Percentiles rank a stretch among this genome's conserved stretches.
Conservation (phyloP, 2,113 vertebrate genomes). For the Dipodomys ordii region DNA sequence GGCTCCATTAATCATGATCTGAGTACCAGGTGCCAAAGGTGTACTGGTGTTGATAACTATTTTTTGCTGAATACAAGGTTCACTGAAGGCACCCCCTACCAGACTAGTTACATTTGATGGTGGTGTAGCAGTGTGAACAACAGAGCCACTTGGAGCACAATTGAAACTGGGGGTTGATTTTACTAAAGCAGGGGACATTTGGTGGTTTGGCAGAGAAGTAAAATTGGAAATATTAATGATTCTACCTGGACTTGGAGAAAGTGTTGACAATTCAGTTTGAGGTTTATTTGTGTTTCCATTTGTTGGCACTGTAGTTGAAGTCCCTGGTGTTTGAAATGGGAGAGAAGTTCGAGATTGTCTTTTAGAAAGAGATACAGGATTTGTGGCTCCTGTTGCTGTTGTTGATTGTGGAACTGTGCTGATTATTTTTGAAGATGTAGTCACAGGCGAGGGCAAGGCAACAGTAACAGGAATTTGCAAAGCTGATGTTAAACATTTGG, state of each 20-base stretch:
- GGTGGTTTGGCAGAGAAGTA: slow-evolving; percentile 80
- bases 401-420: slow-evolving; percentile 79
- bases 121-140: slow-evolving; percentile 76
- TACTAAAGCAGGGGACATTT: slow-evolving; percentile 79
- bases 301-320: slow-evolving; percentile 82
- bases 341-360: slow-evolving; percentile 79
- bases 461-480: slow-evolving; percentile 85
- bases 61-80: slow-evolving; percentile 91
- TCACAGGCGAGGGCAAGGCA: slow-evolving; percentile 83
- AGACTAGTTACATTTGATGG: slow-evolving; percentile 77
- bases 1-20: slow-evolving; percentile 95
- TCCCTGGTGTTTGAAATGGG: slow-evolving; percentile 83
- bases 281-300: slow-evolving; percentile 81
- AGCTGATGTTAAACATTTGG: slow-evolving; percentile 84
- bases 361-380: slow-evolving; percentile 81
- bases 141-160: slow-evolving; percentile 72
- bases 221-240: slow-evolving; percentile 78
- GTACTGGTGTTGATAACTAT: slow-evolving; percentile 95
- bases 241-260: slow-evolving; percentile 80
- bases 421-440: slow-evolving; percentile 75
- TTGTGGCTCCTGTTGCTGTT: slow-evolving; percentile 76
- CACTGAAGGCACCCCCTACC: slow-evolving; percentile 81
- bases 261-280: slow-evolving; percentile 75
- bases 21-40: slow-evolving; percentile 95
- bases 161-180: slow-evolving; percentile 79